Percentiles rank a stretch among this genome's conserved stretches.
Evolutionary conservation across 2,888 invertebrate species (phyloP).

Genomic region (Trissolcus japonicus): DNA sequence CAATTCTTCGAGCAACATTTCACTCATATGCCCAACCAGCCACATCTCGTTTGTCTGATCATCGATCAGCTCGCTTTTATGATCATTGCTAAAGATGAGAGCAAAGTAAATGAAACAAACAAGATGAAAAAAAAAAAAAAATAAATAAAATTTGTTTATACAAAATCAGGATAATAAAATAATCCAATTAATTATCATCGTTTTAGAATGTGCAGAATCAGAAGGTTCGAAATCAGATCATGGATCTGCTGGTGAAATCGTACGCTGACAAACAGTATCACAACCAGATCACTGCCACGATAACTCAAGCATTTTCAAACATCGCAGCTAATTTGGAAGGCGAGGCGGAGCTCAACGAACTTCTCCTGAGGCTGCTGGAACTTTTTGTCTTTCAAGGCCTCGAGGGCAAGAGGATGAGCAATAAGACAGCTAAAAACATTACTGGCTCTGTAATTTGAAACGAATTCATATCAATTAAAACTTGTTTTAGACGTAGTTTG

Average conservation of each 20-base stretch:
- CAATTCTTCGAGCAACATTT: slow-evolving; percentile 98
- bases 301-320: slow-evolving; percentile 96
- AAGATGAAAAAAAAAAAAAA: too few species aligned
- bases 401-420: slow-evolving; percentile 96
- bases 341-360: slow-evolving; percentile 88
- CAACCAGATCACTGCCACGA: slow-evolving; percentile 86
- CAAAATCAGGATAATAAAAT: too few species aligned
- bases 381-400: slow-evolving; percentile 98
- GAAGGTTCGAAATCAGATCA: slow-evolving; percentile 91
- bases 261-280: slow-evolving; percentile 62
- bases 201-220: slow-evolving; percentile 62
- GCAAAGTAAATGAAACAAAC: slow-evolving; percentile 9
- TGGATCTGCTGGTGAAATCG: slow-evolving; percentile 77
- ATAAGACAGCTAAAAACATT: slow-evolving; percentile 85
- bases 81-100: slow-evolving; percentile 87
- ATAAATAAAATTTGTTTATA: too few species aligned
- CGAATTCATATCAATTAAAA: too few species aligned
- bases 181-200: too few species aligned
- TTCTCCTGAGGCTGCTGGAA: slow-evolving; percentile 92
- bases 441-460: slow-evolving; percentile 12
- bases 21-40: slow-evolving; percentile 89
- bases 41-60: slow-evolving; percentile 91
- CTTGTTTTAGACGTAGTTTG: neutral
- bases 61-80: slow-evolving; percentile 98
- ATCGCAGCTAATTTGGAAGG: slow-evolving; percentile 96